phyloP scores from a whole-genome alignment of 2,797 vertebrate species.

The Lithobates sylvaticus region DNA sequence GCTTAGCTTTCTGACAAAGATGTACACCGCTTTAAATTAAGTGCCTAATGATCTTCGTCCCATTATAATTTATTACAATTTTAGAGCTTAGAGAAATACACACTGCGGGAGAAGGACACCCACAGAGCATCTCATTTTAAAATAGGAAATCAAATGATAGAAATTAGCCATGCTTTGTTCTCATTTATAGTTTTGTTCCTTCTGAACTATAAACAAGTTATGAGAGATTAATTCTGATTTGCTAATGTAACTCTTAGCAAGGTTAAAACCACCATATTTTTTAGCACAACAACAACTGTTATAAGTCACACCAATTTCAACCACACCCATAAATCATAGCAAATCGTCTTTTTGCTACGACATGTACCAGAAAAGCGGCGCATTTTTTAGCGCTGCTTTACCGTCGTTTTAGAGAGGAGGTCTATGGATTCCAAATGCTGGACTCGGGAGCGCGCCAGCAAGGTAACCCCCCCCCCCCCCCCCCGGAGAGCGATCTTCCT shows the following conservation, averaged over 20 bases:
- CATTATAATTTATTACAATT: conserved; percentile 5
- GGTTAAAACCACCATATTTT: not conserved
- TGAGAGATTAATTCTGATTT: not conserved
- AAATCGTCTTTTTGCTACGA: no score
- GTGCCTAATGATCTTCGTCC: not conserved
- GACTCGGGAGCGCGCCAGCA: no score
- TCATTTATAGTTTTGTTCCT: not conserved
- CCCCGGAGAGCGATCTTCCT: no score
- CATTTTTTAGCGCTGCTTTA: no score
- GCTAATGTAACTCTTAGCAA: no score
- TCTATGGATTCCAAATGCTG: no score
- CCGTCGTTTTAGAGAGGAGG: no score
- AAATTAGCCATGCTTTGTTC: conserved; percentile 1
- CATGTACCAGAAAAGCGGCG: no score
- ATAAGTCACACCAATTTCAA: not conserved
- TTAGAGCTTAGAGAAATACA: not conserved
- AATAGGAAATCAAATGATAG: not conserved
- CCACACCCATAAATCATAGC: no score
- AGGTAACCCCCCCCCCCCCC: no score
- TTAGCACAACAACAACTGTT: not conserved
- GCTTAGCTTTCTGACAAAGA: not conserved
- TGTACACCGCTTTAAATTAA: not conserved
- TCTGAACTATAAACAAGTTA: not conserved
- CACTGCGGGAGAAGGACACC: not conserved
- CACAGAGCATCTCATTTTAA: conserved; percentile 1